A percentile compares a stretch with the other conserved stretches of the same genome.
Conservation (phyloP, 2,888 invertebrate genomes). For the Drosophila kuntzei region DNA sequence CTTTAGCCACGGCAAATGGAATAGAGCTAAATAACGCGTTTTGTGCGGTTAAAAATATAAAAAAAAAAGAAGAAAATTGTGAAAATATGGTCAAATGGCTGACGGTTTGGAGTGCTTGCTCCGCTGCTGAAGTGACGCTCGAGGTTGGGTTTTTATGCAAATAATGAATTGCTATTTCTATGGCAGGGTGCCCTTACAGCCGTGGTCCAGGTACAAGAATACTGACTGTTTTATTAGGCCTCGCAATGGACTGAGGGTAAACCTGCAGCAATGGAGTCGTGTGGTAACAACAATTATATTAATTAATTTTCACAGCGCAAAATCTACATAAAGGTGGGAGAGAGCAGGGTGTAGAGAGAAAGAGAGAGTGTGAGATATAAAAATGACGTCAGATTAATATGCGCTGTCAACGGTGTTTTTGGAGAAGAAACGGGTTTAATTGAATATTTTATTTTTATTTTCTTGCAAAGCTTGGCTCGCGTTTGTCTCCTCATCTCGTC, state of each 20-base stretch:
- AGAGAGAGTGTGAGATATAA: conserved; percentile 15
- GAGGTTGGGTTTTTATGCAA: conserved; percentile 58
- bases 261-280: conserved; percentile 24
- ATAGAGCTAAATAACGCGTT: conserved; percentile 29
- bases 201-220: conserved; percentile 17
- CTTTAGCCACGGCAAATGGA: conserved; percentile 8
- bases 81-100: conserved; percentile 44
- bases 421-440: conserved; percentile 72
- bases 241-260: conserved; percentile 20
- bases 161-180: conserved; percentile 62
- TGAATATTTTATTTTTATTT: conserved; percentile 77
- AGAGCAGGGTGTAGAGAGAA: neutral
- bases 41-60: conserved; percentile 18
- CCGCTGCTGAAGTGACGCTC: conserved; percentile 48
- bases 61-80: conserved; percentile 16
- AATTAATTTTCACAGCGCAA: conserved; percentile 65
- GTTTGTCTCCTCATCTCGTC: neutral
- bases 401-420: conserved; percentile 70
- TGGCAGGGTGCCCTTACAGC: conserved; percentile 20
- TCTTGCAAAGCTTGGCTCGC: conserved; percentile 21
- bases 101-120: conserved; percentile 29
- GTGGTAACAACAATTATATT: conserved; percentile 76
- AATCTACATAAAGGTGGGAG: conserved; percentile 27
- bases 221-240: conserved; percentile 52
- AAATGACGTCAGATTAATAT: conserved; percentile 74